Base-by-base conservation (phyloP, 2,113 vertebrate genomes). In the Gallinago undulata region DNA sequence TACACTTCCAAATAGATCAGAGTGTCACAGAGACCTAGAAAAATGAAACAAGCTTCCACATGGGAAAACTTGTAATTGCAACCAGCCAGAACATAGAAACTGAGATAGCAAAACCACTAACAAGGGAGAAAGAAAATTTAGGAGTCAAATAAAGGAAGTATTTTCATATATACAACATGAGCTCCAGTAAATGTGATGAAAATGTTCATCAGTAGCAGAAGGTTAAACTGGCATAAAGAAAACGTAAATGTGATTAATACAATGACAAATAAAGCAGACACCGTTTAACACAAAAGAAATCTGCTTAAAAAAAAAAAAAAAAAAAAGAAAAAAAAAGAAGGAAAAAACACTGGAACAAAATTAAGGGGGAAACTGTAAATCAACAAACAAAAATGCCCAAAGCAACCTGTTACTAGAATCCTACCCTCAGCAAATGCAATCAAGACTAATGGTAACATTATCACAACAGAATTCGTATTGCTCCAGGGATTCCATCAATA, bases 41-140 rank as follows among this genome's bases (percentile, higher is more conserved):
- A 92, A 97, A 95, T 33, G 57, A 95, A 97, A 89, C 86, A 97
- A 97, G 84, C 33, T 97, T 93, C 96, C 97, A 97, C 95, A 84
- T 97, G 96, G 96, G 97, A 97, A 98, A 97, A 95, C 86, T 95
- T 98, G 95, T 96, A 98, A 98, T 98, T 98, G 97, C 97, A 98
- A 94, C 91, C 95, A 98, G 90, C 80, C 96, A 97, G 94, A 98
- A 96, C 94, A 97, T 59, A 97, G 98, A 96, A 97, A 97, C 87
- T 93, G 91, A 98, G 95, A 98, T 85, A 97, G 94, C 56, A 97
- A 97, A 98, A 95, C 93, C 77, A 95, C 96, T 97, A 97, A 97
- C 89, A 97, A 97, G 94, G 92, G 94, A 77, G 90, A 97, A 96
- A 95, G 70, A 97, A 97, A 97, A 97, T 96, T 96, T 95, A 97